A percentile compares a stretch with the other conserved stretches of the same genome.
phyloP scores from a whole-genome alignment of 2,113 vertebrate genomes.

The Engystomops pustulosus region DNA sequence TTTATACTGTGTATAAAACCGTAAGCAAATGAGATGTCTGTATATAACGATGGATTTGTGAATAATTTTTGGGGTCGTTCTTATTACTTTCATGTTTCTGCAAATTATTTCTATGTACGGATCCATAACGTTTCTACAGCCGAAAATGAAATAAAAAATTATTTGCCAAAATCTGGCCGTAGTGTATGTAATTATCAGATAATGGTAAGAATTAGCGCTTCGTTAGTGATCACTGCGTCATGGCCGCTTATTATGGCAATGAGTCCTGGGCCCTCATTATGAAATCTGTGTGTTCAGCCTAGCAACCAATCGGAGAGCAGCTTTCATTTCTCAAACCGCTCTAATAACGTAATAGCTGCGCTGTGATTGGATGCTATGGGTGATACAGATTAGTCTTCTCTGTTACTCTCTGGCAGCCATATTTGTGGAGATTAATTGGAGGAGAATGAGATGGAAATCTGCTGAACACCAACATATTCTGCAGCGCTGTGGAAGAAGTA shows the following conservation, averaged over 20 bases:
- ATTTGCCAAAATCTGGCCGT: constrained; percentile 6
- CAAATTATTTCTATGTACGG: constrained; percentile 2
- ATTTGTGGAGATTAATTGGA: too few species aligned
- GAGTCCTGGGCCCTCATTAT: too few species aligned
- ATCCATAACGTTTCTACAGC: constrained; percentile 42
- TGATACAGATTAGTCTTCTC: background rate
- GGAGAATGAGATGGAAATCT: too few species aligned
- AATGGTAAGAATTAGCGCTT: too few species aligned
- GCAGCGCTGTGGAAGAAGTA: too few species aligned
- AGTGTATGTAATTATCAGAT: too few species aligned
- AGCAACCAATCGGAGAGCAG: background rate
- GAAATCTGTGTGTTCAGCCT: too few species aligned
- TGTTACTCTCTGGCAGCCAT: too few species aligned
- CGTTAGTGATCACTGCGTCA: too few species aligned
- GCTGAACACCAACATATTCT: too few species aligned
- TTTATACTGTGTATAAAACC: constrained; percentile 79
- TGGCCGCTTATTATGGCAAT: too few species aligned
- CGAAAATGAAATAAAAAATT: constrained; percentile 32
- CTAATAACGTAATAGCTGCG: background rate
- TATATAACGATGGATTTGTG: constrained; percentile 69
- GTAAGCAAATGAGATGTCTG: constrained; percentile 73
- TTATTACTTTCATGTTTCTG: constrained; percentile 25
- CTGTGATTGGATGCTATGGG: background rate
- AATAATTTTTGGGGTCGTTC: constrained; percentile 43
- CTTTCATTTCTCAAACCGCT: background rate